A percentile compares a stretch with the other conserved stretches of the same genome.
Conservation (phyloP, 2,113 vertebrate genomes). For the Cebidichthys violaceus region DNA sequence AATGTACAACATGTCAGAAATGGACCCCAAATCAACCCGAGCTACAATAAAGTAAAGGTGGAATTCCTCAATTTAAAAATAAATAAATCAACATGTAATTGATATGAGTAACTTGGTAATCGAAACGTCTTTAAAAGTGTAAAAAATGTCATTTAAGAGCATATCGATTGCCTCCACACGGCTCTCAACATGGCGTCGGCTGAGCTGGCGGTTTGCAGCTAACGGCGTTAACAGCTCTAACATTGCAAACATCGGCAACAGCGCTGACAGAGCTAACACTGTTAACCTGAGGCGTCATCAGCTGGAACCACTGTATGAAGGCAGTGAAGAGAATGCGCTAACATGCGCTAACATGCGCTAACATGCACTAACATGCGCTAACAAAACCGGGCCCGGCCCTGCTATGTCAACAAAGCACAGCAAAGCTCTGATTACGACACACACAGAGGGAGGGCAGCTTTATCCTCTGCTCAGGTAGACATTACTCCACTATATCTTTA, state of each 20-base stretch:
- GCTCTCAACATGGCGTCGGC: too few species aligned
- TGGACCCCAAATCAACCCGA: not conserved
- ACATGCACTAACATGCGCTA: too few species aligned
- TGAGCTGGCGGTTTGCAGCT: too few species aligned
- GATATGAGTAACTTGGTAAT: not conserved
- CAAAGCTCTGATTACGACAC: not conserved
- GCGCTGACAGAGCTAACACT: too few species aligned
- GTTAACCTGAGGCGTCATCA: not conserved
- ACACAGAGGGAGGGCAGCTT: too few species aligned
- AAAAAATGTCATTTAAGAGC: too few species aligned
- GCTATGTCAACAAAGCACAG: not conserved
- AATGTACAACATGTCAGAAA: not conserved
- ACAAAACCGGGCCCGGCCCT: not conserved
- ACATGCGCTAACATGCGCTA: not conserved
- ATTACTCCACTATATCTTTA: not conserved
- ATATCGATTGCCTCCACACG: too few species aligned
- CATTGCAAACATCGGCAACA: too few species aligned
- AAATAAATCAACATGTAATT: not conserved
- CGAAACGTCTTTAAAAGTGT: not conserved
- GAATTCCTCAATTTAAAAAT: not conserved
- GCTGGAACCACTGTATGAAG: not conserved
- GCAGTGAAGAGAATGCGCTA: not conserved
- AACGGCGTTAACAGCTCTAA: too few species aligned
- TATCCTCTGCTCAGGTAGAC: not conserved
- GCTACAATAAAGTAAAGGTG: not conserved